Evolutionary conservation across 2,797 vertebrate species (phyloP), one percentile per base, ranked within the genome.

Genomic region (Lemur catta): DNA sequence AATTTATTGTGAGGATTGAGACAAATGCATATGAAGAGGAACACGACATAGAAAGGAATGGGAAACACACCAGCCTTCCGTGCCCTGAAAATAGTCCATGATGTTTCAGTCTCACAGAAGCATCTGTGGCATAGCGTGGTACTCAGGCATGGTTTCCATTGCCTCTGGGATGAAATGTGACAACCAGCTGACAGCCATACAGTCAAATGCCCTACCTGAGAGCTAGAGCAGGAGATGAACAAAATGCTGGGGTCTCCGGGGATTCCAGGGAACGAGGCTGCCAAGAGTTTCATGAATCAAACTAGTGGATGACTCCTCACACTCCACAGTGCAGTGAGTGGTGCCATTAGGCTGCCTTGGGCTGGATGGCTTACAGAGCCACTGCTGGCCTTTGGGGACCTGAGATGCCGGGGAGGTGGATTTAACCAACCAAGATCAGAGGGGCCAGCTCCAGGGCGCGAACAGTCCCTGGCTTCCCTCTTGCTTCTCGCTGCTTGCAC

Each of bases 81-180:
- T 2, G 10, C n/a, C 6, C 28, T 18, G 43, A 67, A 57, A 63
- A 28, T 2, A 28, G 30, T 3, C 2, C 13, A 3, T 4, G 67
- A 22, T 12, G 20, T 35, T 71, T 59, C n/a, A 33, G 89, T 35
- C 78, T 20, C 69, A 43, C 0, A 35, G 33, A 75, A 55, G 26
- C 6, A 0, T 15, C 72, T 88, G 67, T 3, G 8, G 26, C 55
- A 15, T 17, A 57, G 55, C 6, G 0, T 0, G 1, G 30, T 12
- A 2, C 8, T n/a, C 57, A 11, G 67, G 33, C 26, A 4, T 7
- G 1, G 13, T 63, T 92, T 26, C 74, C 2, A 8, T 26, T 6
- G 5, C 67, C 93, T 71, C 38, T 35, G 38, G 28, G 93, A 80
- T 26, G 28, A 24, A 80, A 67, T 13, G 74, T 57, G 65, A 76